Percentiles rank a stretch among this genome's conserved stretches.
Evolutionary conservation across 2,888 invertebrate species (phyloP).

Genomic region (Drosophila putrida): DNA sequence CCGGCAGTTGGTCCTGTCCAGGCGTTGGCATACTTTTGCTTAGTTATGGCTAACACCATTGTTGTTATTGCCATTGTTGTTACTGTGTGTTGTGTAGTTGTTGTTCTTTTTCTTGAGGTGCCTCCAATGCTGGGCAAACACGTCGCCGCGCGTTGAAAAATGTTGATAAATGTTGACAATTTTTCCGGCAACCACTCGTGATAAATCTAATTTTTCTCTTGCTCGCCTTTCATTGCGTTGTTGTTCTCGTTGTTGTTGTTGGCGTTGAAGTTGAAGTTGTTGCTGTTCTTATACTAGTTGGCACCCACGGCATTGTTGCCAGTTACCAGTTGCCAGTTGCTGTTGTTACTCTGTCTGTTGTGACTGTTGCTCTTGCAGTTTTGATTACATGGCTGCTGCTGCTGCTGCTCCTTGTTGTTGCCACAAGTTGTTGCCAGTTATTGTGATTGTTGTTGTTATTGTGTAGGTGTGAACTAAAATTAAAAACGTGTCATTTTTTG

Average conservation of each 20-base stretch:
- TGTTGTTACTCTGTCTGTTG: constrained; percentile 42
- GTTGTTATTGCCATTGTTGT: constrained; percentile 24
- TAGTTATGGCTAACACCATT: constrained; percentile 57
- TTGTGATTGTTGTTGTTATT: constrained; percentile 36
- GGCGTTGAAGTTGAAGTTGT: constrained; percentile 17
- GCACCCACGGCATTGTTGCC: constrained; percentile 66
- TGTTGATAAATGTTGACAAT: constrained; percentile 84
- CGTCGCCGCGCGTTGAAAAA: constrained; percentile 78
- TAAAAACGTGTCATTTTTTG: constrained; percentile 82
- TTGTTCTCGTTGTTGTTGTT: constrained; percentile 37
- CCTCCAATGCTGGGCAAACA: constrained; percentile 58
- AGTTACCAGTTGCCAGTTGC: constrained; percentile 53
- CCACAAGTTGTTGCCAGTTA: constrained; percentile 39
- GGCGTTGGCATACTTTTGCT: constrained; percentile 64
- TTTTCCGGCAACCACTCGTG: constrained; percentile 83
- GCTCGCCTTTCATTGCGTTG: constrained; percentile 54
- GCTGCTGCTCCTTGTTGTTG: constrained; percentile 29
- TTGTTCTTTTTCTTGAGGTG: constrained; percentile 60
- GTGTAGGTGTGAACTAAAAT: constrained; percentile 80
- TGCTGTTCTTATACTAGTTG: constrained; percentile 53
- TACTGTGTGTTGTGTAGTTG: constrained; percentile 29
- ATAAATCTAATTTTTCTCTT: constrained; percentile 83
- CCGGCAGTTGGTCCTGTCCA: constrained; percentile 35
- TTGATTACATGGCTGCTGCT: constrained; percentile 27
- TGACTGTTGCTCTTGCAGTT: constrained; percentile 44